phyloP scores from a whole-genome alignment of 2,888 invertebrate species.

The Plusia festucae region DNA sequence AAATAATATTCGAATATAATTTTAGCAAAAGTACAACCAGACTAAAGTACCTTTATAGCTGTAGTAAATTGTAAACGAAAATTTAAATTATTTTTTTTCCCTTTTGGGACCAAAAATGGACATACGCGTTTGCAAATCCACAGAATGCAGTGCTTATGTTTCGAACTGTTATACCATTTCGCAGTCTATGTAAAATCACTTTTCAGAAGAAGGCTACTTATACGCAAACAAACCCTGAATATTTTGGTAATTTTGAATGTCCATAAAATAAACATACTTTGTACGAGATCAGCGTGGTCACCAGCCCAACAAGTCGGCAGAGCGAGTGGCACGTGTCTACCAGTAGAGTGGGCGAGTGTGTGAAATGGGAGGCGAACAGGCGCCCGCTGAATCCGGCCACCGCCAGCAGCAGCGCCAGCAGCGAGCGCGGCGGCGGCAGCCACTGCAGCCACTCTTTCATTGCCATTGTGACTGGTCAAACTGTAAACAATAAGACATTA shows the following conservation, averaged over 20 bases:
- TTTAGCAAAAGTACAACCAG: background rate
- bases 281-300: slow-evolving; percentile 82
- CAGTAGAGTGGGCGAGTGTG: slow-evolving; percentile 96
- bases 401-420: slow-evolving; percentile 93
- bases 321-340: slow-evolving; percentile 98
- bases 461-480: slow-evolving; percentile 87
- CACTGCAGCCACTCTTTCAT: slow-evolving; percentile 94
- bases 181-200: no score
- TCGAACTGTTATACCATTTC: no score
- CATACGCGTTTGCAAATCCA: no score
- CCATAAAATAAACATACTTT: slow-evolving; percentile 68
- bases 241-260: no score
- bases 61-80: no score
- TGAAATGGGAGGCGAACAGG: slow-evolving; percentile 95
- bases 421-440: slow-evolving; percentile 92
- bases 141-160: no score
- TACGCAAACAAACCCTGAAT: no score
- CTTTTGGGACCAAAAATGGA: no score
- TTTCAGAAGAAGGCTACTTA: no score
- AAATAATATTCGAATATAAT: slow-evolving; percentile 5
- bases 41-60: background rate
- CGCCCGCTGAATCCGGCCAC: slow-evolving; percentile 94
- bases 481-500: background rate
- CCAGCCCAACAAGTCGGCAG: slow-evolving; percentile 96
- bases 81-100: no score